Evolutionary conservation across 2,888 invertebrate species (phyloP).

Genomic region (Xestia ashworthii): DNA sequence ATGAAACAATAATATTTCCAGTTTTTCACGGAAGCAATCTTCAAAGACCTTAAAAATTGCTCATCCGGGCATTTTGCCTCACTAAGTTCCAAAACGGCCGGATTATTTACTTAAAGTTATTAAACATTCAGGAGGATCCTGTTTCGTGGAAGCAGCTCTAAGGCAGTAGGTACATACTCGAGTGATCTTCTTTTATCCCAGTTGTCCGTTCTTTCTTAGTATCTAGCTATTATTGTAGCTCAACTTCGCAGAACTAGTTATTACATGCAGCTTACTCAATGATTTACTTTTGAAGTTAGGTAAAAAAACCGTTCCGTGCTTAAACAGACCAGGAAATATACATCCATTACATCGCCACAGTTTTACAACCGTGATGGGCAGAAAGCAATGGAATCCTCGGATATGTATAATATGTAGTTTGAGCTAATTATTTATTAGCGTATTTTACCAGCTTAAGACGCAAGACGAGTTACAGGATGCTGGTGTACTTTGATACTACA

Average conservation of each 20-base stretch:
- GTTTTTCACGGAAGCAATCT: neutral
- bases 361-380: neutral
- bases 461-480: neutral
- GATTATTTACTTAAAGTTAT: conserved; percentile 6
- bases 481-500: neutral
- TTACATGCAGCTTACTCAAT: neutral
- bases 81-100: neutral
- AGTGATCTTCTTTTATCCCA: neutral
- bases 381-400: neutral
- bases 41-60: neutral
- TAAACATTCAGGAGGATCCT: neutral
- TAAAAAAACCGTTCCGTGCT: neutral
- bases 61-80: neutral
- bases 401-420: neutral
- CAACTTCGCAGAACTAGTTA: neutral
- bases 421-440: neutral
- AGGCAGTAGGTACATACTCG: neutral
- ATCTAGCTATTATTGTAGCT: neutral
- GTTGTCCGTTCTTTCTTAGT: neutral
- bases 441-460: neutral
- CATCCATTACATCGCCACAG: neutral
- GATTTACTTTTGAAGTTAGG: neutral
- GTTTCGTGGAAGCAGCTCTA: neutral
- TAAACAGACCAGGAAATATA: neutral
- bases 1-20: neutral